Conservation (phyloP, 2,797 vertebrate species). For the Lagothrix lagotricha region DNA sequence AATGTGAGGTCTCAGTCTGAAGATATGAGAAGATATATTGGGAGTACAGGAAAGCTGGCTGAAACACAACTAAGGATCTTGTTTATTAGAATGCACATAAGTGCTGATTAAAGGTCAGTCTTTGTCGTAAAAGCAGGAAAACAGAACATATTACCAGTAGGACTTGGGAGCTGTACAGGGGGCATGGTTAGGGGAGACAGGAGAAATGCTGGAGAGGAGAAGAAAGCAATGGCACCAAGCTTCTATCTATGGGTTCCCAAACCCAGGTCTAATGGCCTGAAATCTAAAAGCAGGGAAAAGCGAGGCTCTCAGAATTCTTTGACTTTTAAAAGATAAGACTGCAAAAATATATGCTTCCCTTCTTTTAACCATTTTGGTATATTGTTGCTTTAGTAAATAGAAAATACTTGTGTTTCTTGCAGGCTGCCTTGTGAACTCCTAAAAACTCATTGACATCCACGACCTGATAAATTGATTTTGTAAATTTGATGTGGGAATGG, state of each 20-base stretch:
- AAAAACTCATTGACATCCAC: not conserved
- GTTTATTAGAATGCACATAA: not conserved
- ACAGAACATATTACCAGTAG: not conserved
- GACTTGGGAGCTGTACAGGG: no score
- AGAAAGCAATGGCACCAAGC: not conserved
- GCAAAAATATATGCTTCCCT: not conserved
- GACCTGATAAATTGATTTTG: not conserved
- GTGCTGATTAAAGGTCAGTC: not conserved
- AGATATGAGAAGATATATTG: not conserved
- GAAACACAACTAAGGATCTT: not conserved
- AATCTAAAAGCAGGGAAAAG: not conserved
- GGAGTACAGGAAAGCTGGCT: not conserved
- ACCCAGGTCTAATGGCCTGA: not conserved
- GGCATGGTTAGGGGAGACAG: rapidly evolving
- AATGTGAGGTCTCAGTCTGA: constrained; percentile 18
- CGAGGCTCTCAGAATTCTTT: not conserved
- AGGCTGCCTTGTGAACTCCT: not conserved
- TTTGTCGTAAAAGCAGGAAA: not conserved
- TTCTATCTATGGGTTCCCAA: not conserved
- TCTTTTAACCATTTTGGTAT: not conserved
- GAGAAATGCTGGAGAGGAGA: rapidly evolving
- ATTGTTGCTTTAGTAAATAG: not conserved
- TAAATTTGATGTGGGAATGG: not conserved
- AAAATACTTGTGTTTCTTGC: not conserved
- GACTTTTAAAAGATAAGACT: not conserved